phyloP scores from a whole-genome alignment of 2,113 vertebrate species.

The Ursus arctos region DNA sequence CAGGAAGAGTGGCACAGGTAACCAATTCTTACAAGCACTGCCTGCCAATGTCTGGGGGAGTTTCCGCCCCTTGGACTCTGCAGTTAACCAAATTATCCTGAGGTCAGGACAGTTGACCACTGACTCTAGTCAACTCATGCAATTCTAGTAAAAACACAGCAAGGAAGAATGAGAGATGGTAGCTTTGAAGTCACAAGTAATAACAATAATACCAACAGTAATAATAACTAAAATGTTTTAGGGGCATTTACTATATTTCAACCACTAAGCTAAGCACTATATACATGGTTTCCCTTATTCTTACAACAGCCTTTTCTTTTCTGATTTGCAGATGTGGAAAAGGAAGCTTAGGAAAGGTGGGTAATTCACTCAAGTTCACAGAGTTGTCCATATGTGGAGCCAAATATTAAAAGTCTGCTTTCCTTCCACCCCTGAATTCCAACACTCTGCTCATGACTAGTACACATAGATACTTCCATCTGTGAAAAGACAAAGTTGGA shows the following conservation, averaged over 20 bases:
- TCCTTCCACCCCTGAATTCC: background rate
- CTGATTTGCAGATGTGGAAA: conserved; percentile 4
- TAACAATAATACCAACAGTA: background rate
- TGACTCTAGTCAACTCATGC: background rate
- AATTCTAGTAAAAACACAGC: background rate
- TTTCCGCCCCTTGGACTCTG: background rate
- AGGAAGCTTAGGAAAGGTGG: conserved; percentile 39
- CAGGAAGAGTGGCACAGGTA: background rate
- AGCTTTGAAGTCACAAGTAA: background rate
- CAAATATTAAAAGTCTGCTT: background rate
- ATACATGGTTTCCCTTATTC: background rate
- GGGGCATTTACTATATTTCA: background rate
- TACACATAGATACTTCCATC: background rate
- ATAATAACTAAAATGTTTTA: background rate
- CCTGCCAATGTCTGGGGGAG: background rate
- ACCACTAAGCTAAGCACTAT: background rate
- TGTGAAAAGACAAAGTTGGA: background rate
- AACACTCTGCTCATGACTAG: background rate
- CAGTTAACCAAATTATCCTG: background rate
- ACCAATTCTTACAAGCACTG: background rate
- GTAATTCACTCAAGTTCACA: background rate
- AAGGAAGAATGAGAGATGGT: background rate
- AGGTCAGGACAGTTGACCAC: background rate
- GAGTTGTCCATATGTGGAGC: background rate
- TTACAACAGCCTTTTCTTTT: background rate